These are phyloP conservation scores for Gnatocerus cornutus DNA, from an alignment of 2,888 invertebrate genomes.

Conservation along the genomic window DNA sequence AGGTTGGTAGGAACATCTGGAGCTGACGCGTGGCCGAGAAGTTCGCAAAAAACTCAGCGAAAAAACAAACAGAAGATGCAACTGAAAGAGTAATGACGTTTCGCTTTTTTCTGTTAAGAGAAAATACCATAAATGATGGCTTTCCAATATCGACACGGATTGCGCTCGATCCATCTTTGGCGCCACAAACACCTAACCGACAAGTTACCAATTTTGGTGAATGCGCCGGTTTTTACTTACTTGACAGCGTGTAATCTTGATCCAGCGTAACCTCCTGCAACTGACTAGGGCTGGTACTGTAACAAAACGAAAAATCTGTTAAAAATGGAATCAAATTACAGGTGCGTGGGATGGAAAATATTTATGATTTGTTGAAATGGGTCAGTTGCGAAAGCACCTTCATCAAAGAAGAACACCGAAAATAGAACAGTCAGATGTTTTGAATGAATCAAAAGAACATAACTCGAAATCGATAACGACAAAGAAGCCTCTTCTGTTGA, in stretches of 20 bases:
- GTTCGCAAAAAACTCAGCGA: too few species aligned
- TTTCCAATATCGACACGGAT: too few species aligned
- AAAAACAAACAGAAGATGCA: too few species aligned
- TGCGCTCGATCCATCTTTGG: too few species aligned
- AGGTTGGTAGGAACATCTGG: too few species aligned
- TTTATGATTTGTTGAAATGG: slow-evolving; percentile 21
- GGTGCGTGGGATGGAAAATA: slow-evolving; percentile 25
- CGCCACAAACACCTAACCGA: too few species aligned
- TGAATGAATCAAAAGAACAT: slow-evolving; percentile 34
- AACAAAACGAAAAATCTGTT: slow-evolving; percentile 63
- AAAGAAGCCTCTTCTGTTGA: slow-evolving; percentile 15
- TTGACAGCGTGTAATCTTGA: slow-evolving; percentile 71
- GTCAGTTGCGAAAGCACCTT: slow-evolving; percentile 39
- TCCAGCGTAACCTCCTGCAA: slow-evolving; percentile 80
- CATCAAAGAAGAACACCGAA: slow-evolving; percentile 21
- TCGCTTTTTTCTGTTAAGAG: too few species aligned
- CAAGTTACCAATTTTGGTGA: slow-evolving; percentile 19
- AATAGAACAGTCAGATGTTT: slow-evolving; percentile 32
- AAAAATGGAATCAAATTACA: slow-evolving; percentile 6
- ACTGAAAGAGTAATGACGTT: too few species aligned
- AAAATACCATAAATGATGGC: too few species aligned
- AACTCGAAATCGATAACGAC: slow-evolving; percentile 13
- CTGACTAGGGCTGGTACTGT: slow-evolving; percentile 81
- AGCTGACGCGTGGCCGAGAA: too few species aligned
- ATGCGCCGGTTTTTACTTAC: slow-evolving; percentile 61